Evolutionary conservation across 2,113 vertebrate species (phyloP), one percentile per base, ranked within the genome.

Genomic region (Motacilla tschutschensis): DNA sequence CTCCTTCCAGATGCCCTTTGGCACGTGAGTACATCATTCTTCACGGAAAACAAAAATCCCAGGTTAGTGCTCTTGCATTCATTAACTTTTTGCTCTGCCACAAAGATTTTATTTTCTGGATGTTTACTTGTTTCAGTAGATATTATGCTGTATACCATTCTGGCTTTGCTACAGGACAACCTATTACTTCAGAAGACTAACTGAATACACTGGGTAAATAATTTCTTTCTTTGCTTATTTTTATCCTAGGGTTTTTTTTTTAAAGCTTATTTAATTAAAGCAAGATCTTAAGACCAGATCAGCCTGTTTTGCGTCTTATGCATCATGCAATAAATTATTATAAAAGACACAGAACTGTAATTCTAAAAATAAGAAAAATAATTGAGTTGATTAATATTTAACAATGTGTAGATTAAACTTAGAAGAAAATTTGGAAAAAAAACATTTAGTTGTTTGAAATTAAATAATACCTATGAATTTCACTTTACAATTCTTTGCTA

Each of bases 21-120:
- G 59, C 8, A 84, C 0, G 5, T 48, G n/a, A 91, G 59, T 50
- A 75, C 31, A 44, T 75, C 46, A 18, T 62, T 14, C 6, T 66
- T 60, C 50, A 65, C 1, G 28, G 46, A 76, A 88, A 81, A 79
- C 25, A 73, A 59, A 88, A 79, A 67, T 85, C 17, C 14, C 28
- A 75, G 35, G 55, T 93, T 92, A 94, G 59, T 53, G 22, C 18
- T 95, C 82, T 83, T 87, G 79, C 82, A 95, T 59, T 95, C 63
- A 95, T 95, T 95, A 96, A 95, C 94, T 72, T 59, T 43, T 70
- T 4, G 2, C 38, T 88, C 77, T 88, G 44, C 64, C 43, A 10
- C 43, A 33, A 67, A 59, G 28, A 79, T 33, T 26, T 70, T 78
- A 25, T 75, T 83, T 80, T 67, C 74, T 88, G 67, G n/a, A 16